These are phyloP conservation scores for Epistrophella euchroma DNA, from an alignment of 2,888 invertebrate genomes.

Conservation along the genomic window DNA sequence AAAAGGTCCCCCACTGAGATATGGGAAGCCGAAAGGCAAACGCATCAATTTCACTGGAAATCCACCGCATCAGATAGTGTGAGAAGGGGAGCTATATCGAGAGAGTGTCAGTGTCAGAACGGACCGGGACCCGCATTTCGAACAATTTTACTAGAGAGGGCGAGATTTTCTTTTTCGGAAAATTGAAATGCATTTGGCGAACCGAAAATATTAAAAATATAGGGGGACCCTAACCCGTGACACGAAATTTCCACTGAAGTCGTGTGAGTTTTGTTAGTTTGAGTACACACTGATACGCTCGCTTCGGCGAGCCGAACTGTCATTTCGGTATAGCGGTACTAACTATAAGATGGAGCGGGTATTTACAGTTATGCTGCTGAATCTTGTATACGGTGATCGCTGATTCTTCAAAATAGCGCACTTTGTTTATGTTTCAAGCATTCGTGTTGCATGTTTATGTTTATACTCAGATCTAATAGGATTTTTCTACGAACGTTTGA, in stretches of 20 bases:
- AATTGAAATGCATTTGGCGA: slow-evolving; percentile 69
- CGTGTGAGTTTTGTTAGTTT: slow-evolving; percentile 27
- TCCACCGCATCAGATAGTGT: background rate
- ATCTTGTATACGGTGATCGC: background rate
- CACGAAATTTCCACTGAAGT: slow-evolving; percentile 63
- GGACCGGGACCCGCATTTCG: slow-evolving; percentile 12
- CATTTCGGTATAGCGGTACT: slow-evolving; percentile 24
- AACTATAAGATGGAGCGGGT: background rate
- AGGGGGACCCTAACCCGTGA: slow-evolving; percentile 41
- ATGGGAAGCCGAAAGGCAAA: slow-evolving; percentile 1
- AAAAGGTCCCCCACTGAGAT: slow-evolving; percentile 76
- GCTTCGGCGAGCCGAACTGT: slow-evolving; percentile 35
- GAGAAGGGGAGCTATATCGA: slow-evolving; percentile 8
- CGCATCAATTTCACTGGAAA: slow-evolving; percentile 63
- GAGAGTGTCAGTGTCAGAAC: slow-evolving; percentile 16
- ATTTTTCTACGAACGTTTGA: slow-evolving; percentile 56
- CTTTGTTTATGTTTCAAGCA: slow-evolving; percentile 68
- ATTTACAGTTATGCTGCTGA: slow-evolving; percentile 6
- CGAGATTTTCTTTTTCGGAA: slow-evolving; percentile 51
- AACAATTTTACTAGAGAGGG: slow-evolving; percentile 26
- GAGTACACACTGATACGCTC: slow-evolving; percentile 17
- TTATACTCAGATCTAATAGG: slow-evolving; percentile 65
- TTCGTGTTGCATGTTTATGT: slow-evolving; percentile 63
- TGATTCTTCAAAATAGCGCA: slow-evolving; percentile 47
- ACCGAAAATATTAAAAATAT: slow-evolving; percentile 17